Conservation (phyloP, 2,113 vertebrate genomes). For the Origma solitaria region DNA sequence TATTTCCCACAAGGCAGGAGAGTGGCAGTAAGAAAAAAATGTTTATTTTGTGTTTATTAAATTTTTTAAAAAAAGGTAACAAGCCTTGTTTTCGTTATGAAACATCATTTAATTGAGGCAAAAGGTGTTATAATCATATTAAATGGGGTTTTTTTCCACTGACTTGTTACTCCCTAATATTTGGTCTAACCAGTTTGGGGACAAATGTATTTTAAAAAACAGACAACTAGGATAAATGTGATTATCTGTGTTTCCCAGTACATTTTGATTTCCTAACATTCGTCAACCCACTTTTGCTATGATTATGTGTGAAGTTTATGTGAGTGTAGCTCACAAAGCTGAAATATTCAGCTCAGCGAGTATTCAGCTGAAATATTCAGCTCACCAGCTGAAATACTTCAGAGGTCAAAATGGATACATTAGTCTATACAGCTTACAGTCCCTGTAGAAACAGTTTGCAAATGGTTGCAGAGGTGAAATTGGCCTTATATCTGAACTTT, state of each 20-base stretch:
- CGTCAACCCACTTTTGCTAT: background rate
- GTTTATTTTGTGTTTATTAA: background rate
- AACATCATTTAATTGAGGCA: background rate
- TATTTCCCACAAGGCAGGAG: background rate
- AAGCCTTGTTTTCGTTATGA: background rate
- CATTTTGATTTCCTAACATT: background rate
- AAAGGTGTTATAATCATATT: background rate
- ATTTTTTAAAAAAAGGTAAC: background rate
- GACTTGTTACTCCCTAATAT: background rate
- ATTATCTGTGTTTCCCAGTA: background rate
- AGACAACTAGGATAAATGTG: background rate
- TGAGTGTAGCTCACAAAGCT: background rate
- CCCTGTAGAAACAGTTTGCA: background rate
- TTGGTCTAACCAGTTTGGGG: background rate
- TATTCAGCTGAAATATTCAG: background rate
- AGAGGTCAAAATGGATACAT: background rate
- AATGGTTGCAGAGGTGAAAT: background rate
- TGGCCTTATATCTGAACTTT: background rate
- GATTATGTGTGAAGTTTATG: background rate
- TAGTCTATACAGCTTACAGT: background rate
- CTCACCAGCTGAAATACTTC: background rate
- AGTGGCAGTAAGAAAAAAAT: background rate
- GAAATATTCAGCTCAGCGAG: background rate
- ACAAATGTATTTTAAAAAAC: background rate
- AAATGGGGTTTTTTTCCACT: background rate